Evolutionary conservation across 2,797 vertebrate species (phyloP).

Genomic region (Lagocephalus sceleratus): DNA sequence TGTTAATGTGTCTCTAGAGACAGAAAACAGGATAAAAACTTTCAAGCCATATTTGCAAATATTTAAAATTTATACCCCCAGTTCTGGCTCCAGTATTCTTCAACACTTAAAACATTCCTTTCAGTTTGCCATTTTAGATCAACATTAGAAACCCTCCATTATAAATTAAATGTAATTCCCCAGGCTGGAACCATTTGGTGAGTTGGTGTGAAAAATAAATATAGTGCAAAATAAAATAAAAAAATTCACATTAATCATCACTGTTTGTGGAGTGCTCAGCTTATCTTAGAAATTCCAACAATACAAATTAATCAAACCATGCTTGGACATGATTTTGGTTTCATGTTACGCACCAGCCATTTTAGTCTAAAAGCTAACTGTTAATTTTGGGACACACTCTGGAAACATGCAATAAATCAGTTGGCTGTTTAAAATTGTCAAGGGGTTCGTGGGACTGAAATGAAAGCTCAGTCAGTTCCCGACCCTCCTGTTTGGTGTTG

Average conservation of each 20-base stretch:
- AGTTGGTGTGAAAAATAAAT: conserved; percentile 6
- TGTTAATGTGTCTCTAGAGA: conserved; percentile 12
- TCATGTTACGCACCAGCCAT: conserved; percentile 2
- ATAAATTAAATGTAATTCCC: conserved; percentile 29
- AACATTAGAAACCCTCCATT: conserved; percentile 22
- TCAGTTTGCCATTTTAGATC: conserved; percentile 32
- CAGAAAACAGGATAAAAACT: not conserved
- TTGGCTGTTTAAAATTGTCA: too few species aligned
- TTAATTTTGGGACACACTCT: not conserved
- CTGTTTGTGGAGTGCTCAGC: conserved; percentile 4
- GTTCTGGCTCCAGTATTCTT: conserved; percentile 28
- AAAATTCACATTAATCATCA: conserved; percentile 5
- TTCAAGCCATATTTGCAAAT: conserved; percentile 34
- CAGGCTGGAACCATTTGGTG: conserved; percentile 3
- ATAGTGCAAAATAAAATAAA: conserved; percentile 19
- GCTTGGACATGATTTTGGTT: not conserved
- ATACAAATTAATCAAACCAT: not conserved
- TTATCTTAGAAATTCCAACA: conserved; percentile 1
- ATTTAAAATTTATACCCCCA: conserved; percentile 37
- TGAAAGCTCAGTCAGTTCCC: conserved; percentile 11
- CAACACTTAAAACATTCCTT: conserved; percentile 44
- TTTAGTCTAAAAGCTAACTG: conserved; percentile 20
- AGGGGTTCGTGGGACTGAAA: too few species aligned
- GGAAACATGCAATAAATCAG: not conserved
- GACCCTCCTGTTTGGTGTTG: conserved; percentile 4